Evolutionary conservation across 2,888 invertebrate genomes (phyloP), one percentile per base, ranked within the genome.

Genomic region (Eutolmus rufibarbis): DNA sequence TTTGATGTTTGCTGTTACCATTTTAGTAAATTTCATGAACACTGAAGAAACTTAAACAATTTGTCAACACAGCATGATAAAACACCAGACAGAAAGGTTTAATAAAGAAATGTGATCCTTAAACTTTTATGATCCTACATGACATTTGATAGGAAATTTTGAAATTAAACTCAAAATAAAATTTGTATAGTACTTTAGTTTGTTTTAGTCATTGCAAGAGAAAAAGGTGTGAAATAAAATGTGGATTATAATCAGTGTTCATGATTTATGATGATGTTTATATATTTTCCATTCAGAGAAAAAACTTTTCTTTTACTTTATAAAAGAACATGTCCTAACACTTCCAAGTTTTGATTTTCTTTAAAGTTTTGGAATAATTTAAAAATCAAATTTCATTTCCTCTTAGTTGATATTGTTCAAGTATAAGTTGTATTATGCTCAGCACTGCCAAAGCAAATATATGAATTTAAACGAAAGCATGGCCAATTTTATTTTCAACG

Each of bases 361-460:
- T 37, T 37, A 40, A 77, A 77, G 40, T 9, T 40, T 66, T 66
- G 2, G 23, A 66, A 66, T 66, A 28, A 23, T 66, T 66, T 23
- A 66, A 28, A 28, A 23, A 66, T n/a, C 28, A 66, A 51, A 19
- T 66, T 79, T 46, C 40, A 40, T 46, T 46, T 46, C 46, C 46
- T 23, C 28, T 84, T 12, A 74, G 37, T 43, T 86, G 40, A 78
- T 28, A 77, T 78, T 66, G 57, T 57, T 78, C 74, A 28, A 74
- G 57, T 66, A n/a, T 77, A 66, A 66, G 34, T 78, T 86, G 78
- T 87, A 87, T 86, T 86, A 87, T 88, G 88, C 88, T 87, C 86
- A 88, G 88, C 88, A 88, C 88, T 88, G 88, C 88, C 88, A 88
- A 87, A 88, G 82, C 86, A 87, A 88, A 88, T 87, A 88, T 78